Evolutionary conservation across 2,113 vertebrate species (phyloP).

Genomic region (Platysteira castanea): DNA sequence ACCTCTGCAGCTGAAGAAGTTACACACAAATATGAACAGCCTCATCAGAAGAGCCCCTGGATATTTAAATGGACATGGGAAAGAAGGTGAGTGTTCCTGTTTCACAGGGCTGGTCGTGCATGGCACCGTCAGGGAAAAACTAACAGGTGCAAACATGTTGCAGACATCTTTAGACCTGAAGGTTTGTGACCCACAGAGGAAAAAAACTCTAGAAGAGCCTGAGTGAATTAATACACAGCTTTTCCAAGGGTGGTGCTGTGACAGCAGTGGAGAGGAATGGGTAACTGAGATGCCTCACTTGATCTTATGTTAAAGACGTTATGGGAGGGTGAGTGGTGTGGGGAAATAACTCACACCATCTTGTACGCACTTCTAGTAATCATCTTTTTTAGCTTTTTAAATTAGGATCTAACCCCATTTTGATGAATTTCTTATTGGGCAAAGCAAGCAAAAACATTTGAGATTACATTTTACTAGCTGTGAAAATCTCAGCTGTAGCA

Average conservation of each 20-base stretch:
- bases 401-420: not conserved
- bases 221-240: not conserved
- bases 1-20: not conserved
- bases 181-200: not conserved
- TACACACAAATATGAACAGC: not conserved
- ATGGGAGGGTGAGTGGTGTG: fast-evolving
- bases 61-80: not conserved
- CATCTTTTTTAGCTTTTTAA: not conserved
- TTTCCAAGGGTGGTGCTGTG: not conserved
- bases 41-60: not conserved
- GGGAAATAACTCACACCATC: not conserved
- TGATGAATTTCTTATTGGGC: not conserved
- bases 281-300: not conserved
- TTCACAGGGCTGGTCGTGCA: fast-evolving
- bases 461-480: not conserved
- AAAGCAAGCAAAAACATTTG: not conserved
- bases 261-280: not conserved
- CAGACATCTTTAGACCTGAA: not conserved
- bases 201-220: not conserved
- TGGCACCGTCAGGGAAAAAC: not conserved
- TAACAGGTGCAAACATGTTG: not conserved
- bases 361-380: not conserved
- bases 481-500: not conserved
- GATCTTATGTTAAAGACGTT: not conserved
- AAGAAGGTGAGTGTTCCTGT: not conserved